Conservation (phyloP, 2,797 vertebrate species). For the Arrhamphus sclerolepis region DNA sequence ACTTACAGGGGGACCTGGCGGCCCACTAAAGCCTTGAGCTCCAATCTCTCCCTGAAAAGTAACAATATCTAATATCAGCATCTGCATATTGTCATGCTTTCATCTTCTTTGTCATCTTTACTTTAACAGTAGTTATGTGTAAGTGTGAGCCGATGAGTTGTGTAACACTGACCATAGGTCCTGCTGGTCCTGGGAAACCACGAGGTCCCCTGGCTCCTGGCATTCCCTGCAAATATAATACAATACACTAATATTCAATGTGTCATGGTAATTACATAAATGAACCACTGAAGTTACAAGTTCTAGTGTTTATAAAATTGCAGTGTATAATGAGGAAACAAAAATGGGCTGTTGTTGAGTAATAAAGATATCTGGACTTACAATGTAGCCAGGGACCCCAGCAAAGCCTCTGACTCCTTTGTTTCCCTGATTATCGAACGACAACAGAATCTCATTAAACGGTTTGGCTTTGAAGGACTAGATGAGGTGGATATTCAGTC, state of each 20-base stretch:
- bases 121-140: background rate
- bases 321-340: background rate
- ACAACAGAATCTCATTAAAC: constrained; percentile 20
- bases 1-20: constrained; percentile 75
- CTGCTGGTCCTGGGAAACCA: constrained; percentile 74
- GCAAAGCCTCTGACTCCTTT: constrained; percentile 69
- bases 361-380: constrained; percentile 48
- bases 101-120: rapidly evolving
- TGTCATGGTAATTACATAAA: background rate
- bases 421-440: constrained; percentile 65
- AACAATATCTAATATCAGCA: background rate
- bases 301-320: background rate
- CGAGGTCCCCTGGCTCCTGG: constrained; percentile 75
- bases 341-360: no score
- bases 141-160: background rate
- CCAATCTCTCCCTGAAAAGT: constrained; percentile 73
- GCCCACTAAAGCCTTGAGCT: constrained; percentile 70
- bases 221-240: constrained; percentile 64
- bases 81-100: background rate
- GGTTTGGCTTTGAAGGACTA: background rate
- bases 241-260: background rate
- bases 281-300: background rate
- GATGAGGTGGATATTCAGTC: background rate
- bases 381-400: constrained; percentile 77
- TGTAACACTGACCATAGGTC: constrained; percentile 66